These are phyloP conservation scores for Drosophila subpulchrella DNA, from an alignment of 1,140 invertebrate species.

Conservation along the genomic window DNA sequence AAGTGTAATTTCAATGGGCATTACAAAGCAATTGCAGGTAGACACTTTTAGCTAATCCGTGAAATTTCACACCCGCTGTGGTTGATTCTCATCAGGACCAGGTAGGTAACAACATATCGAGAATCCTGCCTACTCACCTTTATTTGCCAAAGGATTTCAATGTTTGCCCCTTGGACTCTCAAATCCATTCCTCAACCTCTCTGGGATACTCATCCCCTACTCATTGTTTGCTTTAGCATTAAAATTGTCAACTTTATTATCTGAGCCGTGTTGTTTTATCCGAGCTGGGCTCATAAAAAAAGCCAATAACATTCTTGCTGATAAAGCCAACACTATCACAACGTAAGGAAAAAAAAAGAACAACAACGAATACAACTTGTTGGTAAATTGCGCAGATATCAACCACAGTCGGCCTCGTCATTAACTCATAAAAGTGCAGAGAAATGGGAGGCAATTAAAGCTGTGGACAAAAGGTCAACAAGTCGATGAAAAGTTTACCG, in stretches of 20 bases:
- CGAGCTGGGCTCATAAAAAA: conserved; percentile 47
- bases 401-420: conserved; percentile 23
- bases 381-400: conserved; percentile 49
- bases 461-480: conserved; percentile 68
- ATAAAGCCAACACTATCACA: conserved; percentile 38
- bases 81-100: conserved; percentile 60
- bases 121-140: conserved; percentile 29
- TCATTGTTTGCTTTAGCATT: conserved; percentile 48
- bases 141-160: conserved; percentile 29
- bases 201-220: neutral
- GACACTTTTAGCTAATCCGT: conserved; percentile 50
- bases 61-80: conserved; percentile 77
- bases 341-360: conserved; percentile 6
- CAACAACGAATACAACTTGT: conserved; percentile 21
- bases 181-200: conserved; percentile 1
- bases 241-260: conserved; percentile 73
- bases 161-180: conserved; percentile 16
- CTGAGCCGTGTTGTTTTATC: conserved; percentile 37
- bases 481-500: conserved; percentile 45
- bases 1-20: conserved; percentile 4
- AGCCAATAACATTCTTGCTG: conserved; percentile 48
- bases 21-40: conserved; percentile 37
- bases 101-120: conserved; percentile 38
- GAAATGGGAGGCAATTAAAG: conserved; percentile 54
- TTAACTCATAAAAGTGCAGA: conserved; percentile 62